phyloP scores from a whole-genome alignment of 2,888 invertebrate genomes.

The Caenorhabditis angaria region DNA sequence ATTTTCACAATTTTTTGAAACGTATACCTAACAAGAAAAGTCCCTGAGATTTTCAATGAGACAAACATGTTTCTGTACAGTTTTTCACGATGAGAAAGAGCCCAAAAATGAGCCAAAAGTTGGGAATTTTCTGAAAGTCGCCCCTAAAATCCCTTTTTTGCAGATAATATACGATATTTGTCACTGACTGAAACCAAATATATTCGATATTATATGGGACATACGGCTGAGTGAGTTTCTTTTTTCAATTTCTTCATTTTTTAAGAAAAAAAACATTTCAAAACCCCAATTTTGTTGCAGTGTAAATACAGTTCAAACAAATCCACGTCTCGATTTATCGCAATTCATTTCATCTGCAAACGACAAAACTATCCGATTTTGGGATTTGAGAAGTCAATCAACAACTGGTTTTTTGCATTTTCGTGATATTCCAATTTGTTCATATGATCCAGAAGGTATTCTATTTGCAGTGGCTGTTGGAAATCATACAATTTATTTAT shows the following conservation, averaged over 20 bases:
- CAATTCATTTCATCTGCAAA: constrained; percentile 17
- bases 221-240: neutral
- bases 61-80: no score
- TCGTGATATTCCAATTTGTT: constrained; percentile 12
- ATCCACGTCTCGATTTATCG: constrained; percentile 9
- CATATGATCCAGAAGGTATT: constrained; percentile 33
- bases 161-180: constrained; percentile 8
- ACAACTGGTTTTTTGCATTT: constrained; percentile 16
- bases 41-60: no score
- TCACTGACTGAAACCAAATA: constrained; percentile 14
- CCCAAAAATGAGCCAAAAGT: no score
- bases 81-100: no score
- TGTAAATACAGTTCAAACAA: constrained; percentile 9
- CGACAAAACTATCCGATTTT: constrained; percentile 24
- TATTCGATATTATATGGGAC: constrained; percentile 24
- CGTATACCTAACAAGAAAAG: neutral
- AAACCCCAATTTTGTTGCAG: no score
- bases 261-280: neutral
- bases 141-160: neutral
- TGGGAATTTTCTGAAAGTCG: no score
- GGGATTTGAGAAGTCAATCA: constrained; percentile 13
- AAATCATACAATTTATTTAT: constrained; percentile 18
- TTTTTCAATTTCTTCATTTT: neutral
- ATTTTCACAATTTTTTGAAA: neutral
- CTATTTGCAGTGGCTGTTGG: constrained; percentile 22